Conservation (phyloP, 2,797 vertebrate genomes). For the Scarus forsteni region DNA sequence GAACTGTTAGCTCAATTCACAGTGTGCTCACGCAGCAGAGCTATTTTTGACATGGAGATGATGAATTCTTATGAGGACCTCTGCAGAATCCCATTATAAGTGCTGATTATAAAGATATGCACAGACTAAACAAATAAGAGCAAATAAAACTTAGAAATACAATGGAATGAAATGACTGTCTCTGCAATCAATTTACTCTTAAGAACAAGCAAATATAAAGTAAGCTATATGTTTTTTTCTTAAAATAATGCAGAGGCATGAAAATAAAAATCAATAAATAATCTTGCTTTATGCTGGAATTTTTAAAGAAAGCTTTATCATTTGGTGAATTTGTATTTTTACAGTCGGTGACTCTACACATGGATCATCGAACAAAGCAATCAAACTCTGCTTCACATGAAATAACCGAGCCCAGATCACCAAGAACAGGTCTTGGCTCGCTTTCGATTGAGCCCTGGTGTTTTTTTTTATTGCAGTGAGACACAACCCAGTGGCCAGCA, state of each 20-base stretch:
- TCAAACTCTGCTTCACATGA: no score
- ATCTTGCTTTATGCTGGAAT: not conserved
- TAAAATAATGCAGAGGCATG: not conserved
- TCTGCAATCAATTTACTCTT: no score
- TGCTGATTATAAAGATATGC: not conserved
- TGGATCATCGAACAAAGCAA: no score
- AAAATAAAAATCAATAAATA: not conserved
- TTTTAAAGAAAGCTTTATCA: no score
- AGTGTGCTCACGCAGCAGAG: not conserved
- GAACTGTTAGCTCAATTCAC: conserved; percentile 8
- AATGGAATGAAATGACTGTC: no score
- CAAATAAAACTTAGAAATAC: not conserved
- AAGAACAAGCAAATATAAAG: not conserved
- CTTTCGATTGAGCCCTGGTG: no score
- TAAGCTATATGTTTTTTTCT: not conserved
- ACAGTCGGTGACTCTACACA: not conserved
- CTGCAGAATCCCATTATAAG: not conserved
- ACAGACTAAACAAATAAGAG: not conserved
- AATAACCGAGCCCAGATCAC: no score
- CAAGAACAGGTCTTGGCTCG: no score
- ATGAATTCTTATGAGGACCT: not conserved
- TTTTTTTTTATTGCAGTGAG: no score
- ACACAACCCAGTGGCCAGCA: no score
- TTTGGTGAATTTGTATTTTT: not conserved
- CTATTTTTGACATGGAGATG: conserved; percentile 1